Base-by-base conservation (phyloP, 2,113 vertebrate genomes). In the Tricholaema leucomelas region DNA sequence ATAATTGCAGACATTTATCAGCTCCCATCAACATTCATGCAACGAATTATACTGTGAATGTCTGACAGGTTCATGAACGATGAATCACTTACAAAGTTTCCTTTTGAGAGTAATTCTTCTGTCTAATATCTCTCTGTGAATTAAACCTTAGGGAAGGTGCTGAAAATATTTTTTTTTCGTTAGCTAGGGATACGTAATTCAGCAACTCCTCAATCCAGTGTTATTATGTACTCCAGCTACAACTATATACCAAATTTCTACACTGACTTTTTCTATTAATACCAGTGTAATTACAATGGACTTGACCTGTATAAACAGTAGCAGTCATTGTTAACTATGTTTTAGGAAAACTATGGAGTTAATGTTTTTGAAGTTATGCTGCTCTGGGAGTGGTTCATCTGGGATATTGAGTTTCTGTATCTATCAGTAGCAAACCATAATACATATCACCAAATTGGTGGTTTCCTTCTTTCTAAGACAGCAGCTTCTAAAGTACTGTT, bases 151-250 rank as follows among this genome's bases (percentile, higher is more conserved):
- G 48, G 42, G 72, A 80, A 83, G 59, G 50, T 56, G 76, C 21
- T 73, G 56, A 67, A 87, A 87, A 87, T 77, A 35, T 48, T 56
- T n/a, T 25, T 58, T 89, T 89, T 85, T 93, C 42, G 50, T 93
- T 74, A 96, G 15, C 33, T 6, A 79, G 28, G 21, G 69, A 80
- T 74, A 67, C 17, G 73, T 88, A 92, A 91, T 85, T 92, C 55
- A 85, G 31, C 10, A 85, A 59, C 27, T 93, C 73, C 81, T 84
- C 88, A 58, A 16, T 40, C 71, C 36, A 7, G 7, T 30, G 28
- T 93, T 81, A 77, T 13, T 82, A 38, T 56, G n/a, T 40, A 46
- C 33, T 86, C 48, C 2, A 6, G 15, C n/a, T 56, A 27, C 11
- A 94, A 75, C 44, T 58, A 50, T 9, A 35, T 10, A 46, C 14